Percentiles rank a stretch among this genome's conserved stretches.
These are phyloP conservation scores for Himalopsyche kuldschensis DNA, from an alignment of 2,888 invertebrate genomes.

Conservation along the genomic window DNA sequence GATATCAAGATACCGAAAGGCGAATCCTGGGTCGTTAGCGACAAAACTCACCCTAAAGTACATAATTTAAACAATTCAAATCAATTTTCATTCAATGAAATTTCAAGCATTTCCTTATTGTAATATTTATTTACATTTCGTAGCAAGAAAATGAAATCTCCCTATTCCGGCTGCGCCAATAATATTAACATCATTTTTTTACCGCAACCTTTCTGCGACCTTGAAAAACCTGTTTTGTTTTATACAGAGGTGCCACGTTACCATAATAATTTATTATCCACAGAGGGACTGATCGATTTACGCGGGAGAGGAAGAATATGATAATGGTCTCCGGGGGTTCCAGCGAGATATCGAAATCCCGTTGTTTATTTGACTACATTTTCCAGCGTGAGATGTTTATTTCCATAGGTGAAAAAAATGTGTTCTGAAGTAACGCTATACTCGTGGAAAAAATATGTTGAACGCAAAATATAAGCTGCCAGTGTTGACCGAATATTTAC, in stretches of 20 bases:
- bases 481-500: too few relatives aligned
- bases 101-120: too few relatives aligned
- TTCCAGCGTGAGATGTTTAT: background rate
- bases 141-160: too few relatives aligned
- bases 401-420: background rate
- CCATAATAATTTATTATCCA: background rate
- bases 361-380: background rate
- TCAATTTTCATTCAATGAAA: too few relatives aligned
- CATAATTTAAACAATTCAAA: too few relatives aligned
- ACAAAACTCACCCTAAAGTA: too few relatives aligned
- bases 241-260: background rate
- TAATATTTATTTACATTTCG: too few relatives aligned
- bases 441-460: background rate
- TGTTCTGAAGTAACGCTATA: background rate
- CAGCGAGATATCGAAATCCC: conserved; percentile 15
- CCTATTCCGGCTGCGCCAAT: too few relatives aligned
- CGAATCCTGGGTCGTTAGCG: too few relatives aligned
- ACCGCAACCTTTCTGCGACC: background rate
- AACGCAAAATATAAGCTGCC: too few relatives aligned
- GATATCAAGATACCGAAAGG: too few relatives aligned
- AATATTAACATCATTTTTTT: background rate
- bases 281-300: background rate
- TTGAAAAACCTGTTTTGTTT: background rate
- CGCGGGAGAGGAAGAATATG: conserved; percentile 2
- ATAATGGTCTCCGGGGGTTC: conserved; percentile 19